A percentile compares a stretch with the other conserved stretches of the same genome.
Evolutionary conservation across 2,797 vertebrate genomes (phyloP).

Genomic region (Periparus ater): DNA sequence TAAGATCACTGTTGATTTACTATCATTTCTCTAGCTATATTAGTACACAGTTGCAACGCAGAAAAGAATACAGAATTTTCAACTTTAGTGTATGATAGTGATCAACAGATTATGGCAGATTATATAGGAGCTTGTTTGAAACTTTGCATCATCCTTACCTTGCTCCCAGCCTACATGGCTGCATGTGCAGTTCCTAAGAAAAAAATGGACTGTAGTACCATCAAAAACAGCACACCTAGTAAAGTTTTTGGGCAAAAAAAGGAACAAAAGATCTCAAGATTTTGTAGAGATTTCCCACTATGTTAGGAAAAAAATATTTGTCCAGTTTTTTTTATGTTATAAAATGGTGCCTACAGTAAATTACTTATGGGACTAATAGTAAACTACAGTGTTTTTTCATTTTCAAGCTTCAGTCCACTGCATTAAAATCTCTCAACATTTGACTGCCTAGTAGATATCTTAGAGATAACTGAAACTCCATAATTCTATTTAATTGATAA

Average conservation of each 20-base stretch:
- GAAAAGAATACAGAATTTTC: neutral
- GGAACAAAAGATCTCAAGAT: neutral
- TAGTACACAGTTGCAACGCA: neutral
- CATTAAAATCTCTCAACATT: neutral
- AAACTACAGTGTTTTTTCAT: neutral
- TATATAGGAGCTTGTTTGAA: neutral
- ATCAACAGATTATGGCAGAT: neutral
- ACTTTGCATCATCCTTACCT: neutral
- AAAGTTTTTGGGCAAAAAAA: neutral
- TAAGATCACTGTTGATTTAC: conserved; percentile 62
- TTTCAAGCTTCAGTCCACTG: neutral
- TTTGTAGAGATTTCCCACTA: neutral
- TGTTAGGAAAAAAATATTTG: neutral
- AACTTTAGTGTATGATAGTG: neutral
- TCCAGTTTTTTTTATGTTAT: neutral
- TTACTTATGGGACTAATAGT: neutral
- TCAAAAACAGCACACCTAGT: neutral
- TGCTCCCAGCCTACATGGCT: neutral
- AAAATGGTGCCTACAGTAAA: neutral
- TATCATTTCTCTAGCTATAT: neutral
- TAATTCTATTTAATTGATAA: neutral
- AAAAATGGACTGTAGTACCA: neutral
- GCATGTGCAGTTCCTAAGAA: neutral
- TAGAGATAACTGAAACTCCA: neutral
- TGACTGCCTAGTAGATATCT: neutral